Conservation (phyloP, 2,888 invertebrate species). For the Tromatobia lineatoria region DNA sequence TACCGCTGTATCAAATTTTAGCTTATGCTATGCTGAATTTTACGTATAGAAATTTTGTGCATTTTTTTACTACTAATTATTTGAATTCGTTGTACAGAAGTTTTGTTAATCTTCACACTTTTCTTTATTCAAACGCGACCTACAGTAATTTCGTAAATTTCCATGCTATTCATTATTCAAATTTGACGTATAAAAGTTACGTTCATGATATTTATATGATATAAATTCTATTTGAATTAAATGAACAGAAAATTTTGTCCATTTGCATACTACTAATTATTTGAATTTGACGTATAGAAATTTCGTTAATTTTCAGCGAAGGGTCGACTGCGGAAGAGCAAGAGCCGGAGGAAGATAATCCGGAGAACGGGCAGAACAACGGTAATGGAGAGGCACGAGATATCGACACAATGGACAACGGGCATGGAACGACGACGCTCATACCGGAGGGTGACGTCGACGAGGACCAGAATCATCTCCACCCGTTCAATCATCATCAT, state of each 20-base stretch:
- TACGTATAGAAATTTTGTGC: no score
- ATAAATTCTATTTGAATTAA: not conserved
- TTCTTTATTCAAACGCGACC: no score
- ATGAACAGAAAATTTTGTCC: not conserved
- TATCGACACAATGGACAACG: conserved; percentile 76
- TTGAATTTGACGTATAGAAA: not conserved
- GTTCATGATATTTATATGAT: no score
- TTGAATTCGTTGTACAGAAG: no score
- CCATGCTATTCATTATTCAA: no score
- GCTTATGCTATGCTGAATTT: no score
- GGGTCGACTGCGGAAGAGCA: conserved; percentile 81
- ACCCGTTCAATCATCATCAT: conserved; percentile 40
- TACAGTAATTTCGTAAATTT: no score
- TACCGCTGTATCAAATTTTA: no score
- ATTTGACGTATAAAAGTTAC: no score
- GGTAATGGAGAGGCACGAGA: conserved; percentile 72
- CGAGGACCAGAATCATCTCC: conserved; percentile 54
- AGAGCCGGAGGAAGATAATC: conserved; percentile 80
- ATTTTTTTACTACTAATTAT: no score
- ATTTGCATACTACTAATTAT: not conserved
- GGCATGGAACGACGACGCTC: conserved; percentile 69
- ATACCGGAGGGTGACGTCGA: conserved; percentile 50
- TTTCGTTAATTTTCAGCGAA: conserved; percentile 76
- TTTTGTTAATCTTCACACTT: no score
- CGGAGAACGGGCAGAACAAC: conserved; percentile 64